Conservation (phyloP, 2,888 invertebrate genomes). For the Alloscopus bannaensis region DNA sequence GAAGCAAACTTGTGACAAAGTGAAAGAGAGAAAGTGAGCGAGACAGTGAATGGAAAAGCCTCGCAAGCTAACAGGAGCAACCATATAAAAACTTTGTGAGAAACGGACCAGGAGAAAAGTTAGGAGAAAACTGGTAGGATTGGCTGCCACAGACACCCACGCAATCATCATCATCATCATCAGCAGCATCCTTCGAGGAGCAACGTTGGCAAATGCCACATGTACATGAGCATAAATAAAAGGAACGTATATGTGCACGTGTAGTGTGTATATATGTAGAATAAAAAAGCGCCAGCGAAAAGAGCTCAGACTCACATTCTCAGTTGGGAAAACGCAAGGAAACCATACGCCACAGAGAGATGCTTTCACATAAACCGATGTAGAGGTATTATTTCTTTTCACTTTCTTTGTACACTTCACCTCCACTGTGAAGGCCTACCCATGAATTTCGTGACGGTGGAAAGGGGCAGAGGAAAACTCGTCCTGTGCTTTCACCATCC, state of each 20-base stretch:
- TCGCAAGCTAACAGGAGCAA: constrained; percentile 22
- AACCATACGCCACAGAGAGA: no score
- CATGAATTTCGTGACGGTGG: constrained; percentile 39
- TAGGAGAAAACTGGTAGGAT: constrained; percentile 60
- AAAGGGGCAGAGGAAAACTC: constrained; percentile 30
- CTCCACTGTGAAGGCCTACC: constrained; percentile 29
- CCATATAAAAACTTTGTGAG: constrained; percentile 17
- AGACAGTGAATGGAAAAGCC: constrained; percentile 25
- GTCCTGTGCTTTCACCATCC: background rate
- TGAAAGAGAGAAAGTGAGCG: constrained; percentile 19
- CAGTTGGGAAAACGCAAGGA: no score
- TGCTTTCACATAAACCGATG: background rate
- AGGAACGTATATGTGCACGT: no score
- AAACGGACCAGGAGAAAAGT: constrained; percentile 38
- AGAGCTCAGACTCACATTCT: no score
- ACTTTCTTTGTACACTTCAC: constrained; percentile 41
- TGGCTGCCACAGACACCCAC: constrained; percentile 71
- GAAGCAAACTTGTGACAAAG: constrained; percentile 6
- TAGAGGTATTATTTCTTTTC: constrained; percentile 45
- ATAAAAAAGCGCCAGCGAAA: no score
- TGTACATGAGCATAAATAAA: no score
- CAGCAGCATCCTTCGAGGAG: background rate
- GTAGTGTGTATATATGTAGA: no score
- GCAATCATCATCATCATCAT: constrained; percentile 64
- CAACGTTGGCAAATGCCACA: no score